These are phyloP conservation scores for Phyllostomus hastatus DNA, from an alignment of 2,113 vertebrate genomes.

Conservation along the genomic window DNA sequence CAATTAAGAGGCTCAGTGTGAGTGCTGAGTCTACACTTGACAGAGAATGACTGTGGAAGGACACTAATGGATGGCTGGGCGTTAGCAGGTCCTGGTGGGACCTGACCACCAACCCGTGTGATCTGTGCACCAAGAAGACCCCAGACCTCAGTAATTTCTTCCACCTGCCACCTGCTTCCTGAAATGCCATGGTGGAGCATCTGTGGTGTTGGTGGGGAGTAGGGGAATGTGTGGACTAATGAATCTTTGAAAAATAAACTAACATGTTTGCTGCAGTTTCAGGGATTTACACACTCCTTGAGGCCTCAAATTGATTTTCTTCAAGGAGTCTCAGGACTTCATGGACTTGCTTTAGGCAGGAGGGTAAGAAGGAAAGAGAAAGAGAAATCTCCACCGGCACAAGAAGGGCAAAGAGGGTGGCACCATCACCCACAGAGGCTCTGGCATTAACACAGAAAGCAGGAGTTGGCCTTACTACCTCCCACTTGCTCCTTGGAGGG, in stretches of 20 bases:
- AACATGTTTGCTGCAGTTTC: background rate
- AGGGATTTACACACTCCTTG: background rate
- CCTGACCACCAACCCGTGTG: background rate
- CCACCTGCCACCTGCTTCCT: background rate
- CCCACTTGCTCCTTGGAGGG: background rate
- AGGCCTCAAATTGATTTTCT: background rate
- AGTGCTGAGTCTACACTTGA: background rate
- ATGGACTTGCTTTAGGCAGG: background rate
- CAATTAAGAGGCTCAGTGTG: background rate
- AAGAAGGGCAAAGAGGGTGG: background rate
- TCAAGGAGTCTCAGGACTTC: background rate
- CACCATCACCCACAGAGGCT: background rate
- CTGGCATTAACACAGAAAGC: background rate
- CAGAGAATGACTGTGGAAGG: background rate
- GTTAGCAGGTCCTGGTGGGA: background rate
- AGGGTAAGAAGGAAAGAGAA: background rate
- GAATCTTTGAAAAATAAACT: slow-evolving; percentile 23
- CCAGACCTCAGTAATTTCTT: background rate
- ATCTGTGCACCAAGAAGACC: background rate
- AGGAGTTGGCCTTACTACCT: background rate
- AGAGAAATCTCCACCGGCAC: background rate
- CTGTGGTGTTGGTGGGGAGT: background rate
- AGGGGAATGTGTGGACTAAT: background rate
- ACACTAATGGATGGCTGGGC: background rate
- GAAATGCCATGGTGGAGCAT: background rate